phyloP scores from a whole-genome alignment of 2,888 invertebrate species.

The Villa cingulata region DNA sequence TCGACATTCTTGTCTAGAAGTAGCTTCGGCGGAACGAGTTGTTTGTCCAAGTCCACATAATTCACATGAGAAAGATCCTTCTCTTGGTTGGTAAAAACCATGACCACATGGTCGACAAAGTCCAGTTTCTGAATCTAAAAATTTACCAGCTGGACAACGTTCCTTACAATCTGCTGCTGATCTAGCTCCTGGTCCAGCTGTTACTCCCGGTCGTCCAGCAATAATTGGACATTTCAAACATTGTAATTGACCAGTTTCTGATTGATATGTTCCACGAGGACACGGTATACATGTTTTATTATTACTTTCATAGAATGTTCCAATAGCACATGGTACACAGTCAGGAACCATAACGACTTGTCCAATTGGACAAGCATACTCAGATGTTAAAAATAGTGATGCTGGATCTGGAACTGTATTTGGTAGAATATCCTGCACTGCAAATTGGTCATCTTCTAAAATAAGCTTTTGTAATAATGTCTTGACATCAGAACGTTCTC shows the following conservation, averaged over 20 bases:
- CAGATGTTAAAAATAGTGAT: constrained; percentile 71
- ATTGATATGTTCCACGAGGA: constrained; percentile 82
- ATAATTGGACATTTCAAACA: constrained; percentile 84
- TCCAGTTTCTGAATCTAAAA: constrained; percentile 77
- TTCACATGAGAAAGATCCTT: constrained; percentile 79
- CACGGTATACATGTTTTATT: constrained; percentile 71
- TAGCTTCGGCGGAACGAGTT: constrained; percentile 79
- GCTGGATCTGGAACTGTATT: constrained; percentile 91
- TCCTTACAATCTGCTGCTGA: constrained; percentile 86
- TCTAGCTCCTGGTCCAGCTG: constrained; percentile 72
- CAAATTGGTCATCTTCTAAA: constrained; percentile 86
- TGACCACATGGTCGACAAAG: constrained; percentile 86
- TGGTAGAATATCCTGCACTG: constrained; percentile 81
- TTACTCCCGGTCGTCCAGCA: constrained; percentile 79
- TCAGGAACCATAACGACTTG: constrained; percentile 89
- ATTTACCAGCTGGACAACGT: constrained; percentile 87
- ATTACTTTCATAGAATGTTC: constrained; percentile 67
- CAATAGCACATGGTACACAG: constrained; percentile 87
- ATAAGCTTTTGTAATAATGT: constrained; percentile 77
- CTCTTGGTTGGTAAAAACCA: constrained; percentile 82
- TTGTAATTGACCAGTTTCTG: constrained; percentile 76
- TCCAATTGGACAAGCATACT: constrained; percentile 84
- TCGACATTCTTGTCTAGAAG: constrained; percentile 72
- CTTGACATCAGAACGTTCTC: constrained; percentile 74
- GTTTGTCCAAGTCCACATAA: constrained; percentile 85